Evolutionary conservation across 2,888 invertebrate genomes (phyloP), one percentile per base, ranked within the genome.

Genomic region (Drosophila mulleri): DNA sequence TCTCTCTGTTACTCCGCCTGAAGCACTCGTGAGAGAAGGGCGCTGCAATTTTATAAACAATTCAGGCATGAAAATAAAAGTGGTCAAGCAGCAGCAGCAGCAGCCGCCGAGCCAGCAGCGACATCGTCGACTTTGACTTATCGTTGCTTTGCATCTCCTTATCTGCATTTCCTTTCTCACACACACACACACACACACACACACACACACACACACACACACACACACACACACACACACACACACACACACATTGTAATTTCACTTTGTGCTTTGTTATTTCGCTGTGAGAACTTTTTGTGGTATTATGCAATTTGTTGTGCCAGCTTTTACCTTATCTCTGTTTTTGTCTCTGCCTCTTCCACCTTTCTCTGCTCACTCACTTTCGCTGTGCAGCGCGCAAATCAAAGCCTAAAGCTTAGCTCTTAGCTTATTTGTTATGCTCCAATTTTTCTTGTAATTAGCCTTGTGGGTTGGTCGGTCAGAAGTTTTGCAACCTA

Each of bases 41-140:
- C 68, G 60, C 70, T 72, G 70, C 78, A 82, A 76, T 81, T 83
- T 71, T 70, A 76, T 72, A 80, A 80, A 79, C 88, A 88, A 88
- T 82, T 87, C 87, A 88, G 84, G 84, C 87, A 88, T 87, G 82
- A 87, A 87, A 86, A 88, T 86, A 87, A 86, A 88, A 87, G 88
- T 87, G 88, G 83, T 88, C 82, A 83, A 75, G 73, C 77, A 68
- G 73, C 63, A 35, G 50, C 63, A 29, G 26, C 6, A 7, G 26
- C 44, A 44, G 26, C 47, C 54, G 26, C 47, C 54, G 71, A 56
- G 20, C 39, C 54, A 20, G 47, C 59, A 44, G 12, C 57, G 16
- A 45, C 42, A 18, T 32, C 23, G 45, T 16, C 45, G 61, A 58
- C 71, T 71, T 71, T 50, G 62, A 71, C 71, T 72, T 76, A 75